Evolutionary conservation across 1,140 invertebrate species (phyloP).

Genomic region (Sminthurinus signatus): DNA sequence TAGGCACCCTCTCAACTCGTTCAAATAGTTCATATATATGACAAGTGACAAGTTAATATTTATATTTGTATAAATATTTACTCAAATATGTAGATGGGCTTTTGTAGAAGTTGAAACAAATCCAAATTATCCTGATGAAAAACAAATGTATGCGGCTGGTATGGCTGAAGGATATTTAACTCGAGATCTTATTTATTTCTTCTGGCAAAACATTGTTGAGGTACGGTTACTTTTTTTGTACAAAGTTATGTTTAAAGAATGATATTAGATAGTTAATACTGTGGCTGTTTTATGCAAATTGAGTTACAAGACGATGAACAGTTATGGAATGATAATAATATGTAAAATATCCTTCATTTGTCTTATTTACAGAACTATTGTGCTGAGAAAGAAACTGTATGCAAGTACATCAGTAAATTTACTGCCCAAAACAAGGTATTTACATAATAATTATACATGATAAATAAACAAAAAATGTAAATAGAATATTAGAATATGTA

Average conservation of each 20-base stretch:
- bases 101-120: constrained; percentile 71
- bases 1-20: too few relatives aligned
- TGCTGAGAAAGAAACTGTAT: constrained; percentile 58
- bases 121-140: constrained; percentile 59
- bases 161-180: constrained; percentile 76
- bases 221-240: too few relatives aligned
- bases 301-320: not conserved
- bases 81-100: constrained; percentile 59
- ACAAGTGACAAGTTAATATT: too few relatives aligned
- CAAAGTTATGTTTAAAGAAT: too few relatives aligned
- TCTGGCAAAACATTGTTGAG: constrained; percentile 69
- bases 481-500: too few relatives aligned
- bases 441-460: too few relatives aligned
- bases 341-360: not conserved
- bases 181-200: constrained; percentile 70
- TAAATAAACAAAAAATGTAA: too few relatives aligned
- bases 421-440: constrained; percentile 58
- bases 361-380: constrained; percentile 52
- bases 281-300: not conserved
- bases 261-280: too few relatives aligned
- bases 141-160: constrained; percentile 83
- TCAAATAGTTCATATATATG: not conserved
- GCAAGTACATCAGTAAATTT: constrained; percentile 59
- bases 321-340: not conserved
- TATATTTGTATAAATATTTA: too few relatives aligned